Base-by-base conservation (phyloP, 2,797 vertebrate genomes). In the Parambassis ranga region DNA sequence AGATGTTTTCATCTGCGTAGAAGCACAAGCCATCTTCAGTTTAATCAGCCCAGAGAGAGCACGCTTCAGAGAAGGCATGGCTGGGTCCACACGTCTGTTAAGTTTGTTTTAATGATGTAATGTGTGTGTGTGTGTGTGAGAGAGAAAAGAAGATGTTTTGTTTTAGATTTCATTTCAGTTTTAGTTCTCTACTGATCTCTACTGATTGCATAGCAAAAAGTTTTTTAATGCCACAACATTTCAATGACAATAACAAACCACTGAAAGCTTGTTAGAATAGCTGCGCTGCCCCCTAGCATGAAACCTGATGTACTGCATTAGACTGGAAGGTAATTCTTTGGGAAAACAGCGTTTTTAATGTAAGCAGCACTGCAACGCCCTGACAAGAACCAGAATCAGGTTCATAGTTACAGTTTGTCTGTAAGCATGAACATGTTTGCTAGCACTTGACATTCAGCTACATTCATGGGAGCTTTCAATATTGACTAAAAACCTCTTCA, bases 21-120 rank as follows among this genome's bases (percentile, higher is more conserved):
- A 88, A 87, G 83, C 89, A 92, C 88, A 93, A 91, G 78, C 86
- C 86, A 82, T 86, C 28, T 7, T 79, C 49, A 30, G 75, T 78
- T 61, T 60, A 64, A 71, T 57, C 56, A 48, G 24, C 28, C 44
- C 28, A 22, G 44, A 67, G 27, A 26, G 52, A 57, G 73, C 49
- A 46, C 4, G 7, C 60, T 55, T 15, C 43, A 38, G 44, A 58
- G 30, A 52, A 47, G 48, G 64, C 56, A 50, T 32, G 52, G 68
- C 77, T 74, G 49, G 30, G 65, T 81, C 64, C 32, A 53, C 68
- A 78, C 3, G 1, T 55, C 24, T 66, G 67, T 66, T 57, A 4
- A 28, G 76, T 65, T 47, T 23, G 70, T 65, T 67, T 67, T 52
- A 58, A 58, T 67, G 6, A 59, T 56, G 18, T 71, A 6, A 33